Evolutionary conservation across 1,140 invertebrate genomes (phyloP), one percentile per base, ranked within the genome.

Genomic region (Cydia amplana): DNA sequence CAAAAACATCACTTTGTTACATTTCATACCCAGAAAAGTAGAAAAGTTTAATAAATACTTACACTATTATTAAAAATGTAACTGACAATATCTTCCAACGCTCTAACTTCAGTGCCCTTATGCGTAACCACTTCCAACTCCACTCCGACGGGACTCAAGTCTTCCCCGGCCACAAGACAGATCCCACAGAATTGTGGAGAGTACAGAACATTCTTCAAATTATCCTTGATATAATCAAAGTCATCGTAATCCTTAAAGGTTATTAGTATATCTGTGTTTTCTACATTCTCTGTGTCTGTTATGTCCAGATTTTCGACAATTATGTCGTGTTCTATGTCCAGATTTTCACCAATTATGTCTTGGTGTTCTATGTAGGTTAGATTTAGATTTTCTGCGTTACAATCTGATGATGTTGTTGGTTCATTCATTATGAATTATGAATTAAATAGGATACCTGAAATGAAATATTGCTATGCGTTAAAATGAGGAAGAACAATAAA

Each of bases 21-120:
- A n/a, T n/a, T n/a, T n/a, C n/a, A n/a, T n/a, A n/a, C n/a, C n/a
- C n/a, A n/a, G n/a, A n/a, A n/a, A n/a, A n/a, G n/a, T n/a, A n/a
- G n/a, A n/a, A n/a, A n/a, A n/a, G 4, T 28, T 28, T 28, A 4
- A 36, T 36, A 10, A 60, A 75, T 72, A 80, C 79, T 83, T 75
- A 83, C 82, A 74, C 78, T 74, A 67, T 77, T 73, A 77, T 80
- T 81, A 51, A 83, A 78, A 46, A 83, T 73, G 77, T 79, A 82
- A 32, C 79, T 76, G 28, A 83, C 40, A 23, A 83, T 77, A 67
- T 82, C 80, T 3, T 78, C 74, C 12, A 83, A 28, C 23, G 72
- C 65, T 51, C 77, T 79, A 10, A 76, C 79, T 9, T 75, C 74
- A 10, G 75, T 78, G 16, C 77, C 70, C 6, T 73, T 64, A 43